phyloP scores from a whole-genome alignment of 2,797 vertebrate species.

The Babyrousa celebensis region DNA sequence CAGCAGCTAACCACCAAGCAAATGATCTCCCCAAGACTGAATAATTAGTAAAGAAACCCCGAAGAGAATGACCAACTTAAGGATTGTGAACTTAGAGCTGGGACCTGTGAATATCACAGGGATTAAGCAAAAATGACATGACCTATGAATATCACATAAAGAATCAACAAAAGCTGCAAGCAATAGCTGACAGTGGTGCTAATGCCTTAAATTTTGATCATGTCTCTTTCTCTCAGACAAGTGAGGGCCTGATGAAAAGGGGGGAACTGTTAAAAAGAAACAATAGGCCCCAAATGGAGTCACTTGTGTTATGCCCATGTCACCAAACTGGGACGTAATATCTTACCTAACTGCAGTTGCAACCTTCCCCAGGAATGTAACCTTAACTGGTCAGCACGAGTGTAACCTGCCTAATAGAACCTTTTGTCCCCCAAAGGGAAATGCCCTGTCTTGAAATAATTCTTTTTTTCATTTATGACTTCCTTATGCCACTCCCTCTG shows the following conservation, averaged over 20 bases:
- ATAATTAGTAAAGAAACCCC: neutral
- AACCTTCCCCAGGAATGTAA: neutral
- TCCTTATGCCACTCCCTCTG: neutral
- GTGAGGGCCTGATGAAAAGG: neutral
- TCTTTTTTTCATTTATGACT: neutral
- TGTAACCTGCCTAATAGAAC: neutral
- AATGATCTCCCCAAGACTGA: neutral
- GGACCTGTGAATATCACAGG: too few species aligned
- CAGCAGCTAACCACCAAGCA: neutral
- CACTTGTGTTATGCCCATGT: too few species aligned
- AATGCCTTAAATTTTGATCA: neutral
- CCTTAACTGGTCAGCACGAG: neutral
- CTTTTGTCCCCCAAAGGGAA: neutral
- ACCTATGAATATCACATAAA: neutral
- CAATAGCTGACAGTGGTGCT: neutral
- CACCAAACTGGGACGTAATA: too few species aligned
- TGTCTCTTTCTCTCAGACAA: neutral
- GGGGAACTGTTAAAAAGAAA: too few species aligned
- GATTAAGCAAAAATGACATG: too few species aligned
- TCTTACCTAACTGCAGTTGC: neutral
- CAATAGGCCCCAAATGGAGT: too few species aligned
- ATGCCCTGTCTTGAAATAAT: neutral
- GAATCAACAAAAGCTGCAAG: neutral
- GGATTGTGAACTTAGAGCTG: too few species aligned
- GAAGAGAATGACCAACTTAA: too few species aligned